phyloP scores from a whole-genome alignment of 2,797 vertebrate genomes.

The Tenualosa thibaudeaui region DNA sequence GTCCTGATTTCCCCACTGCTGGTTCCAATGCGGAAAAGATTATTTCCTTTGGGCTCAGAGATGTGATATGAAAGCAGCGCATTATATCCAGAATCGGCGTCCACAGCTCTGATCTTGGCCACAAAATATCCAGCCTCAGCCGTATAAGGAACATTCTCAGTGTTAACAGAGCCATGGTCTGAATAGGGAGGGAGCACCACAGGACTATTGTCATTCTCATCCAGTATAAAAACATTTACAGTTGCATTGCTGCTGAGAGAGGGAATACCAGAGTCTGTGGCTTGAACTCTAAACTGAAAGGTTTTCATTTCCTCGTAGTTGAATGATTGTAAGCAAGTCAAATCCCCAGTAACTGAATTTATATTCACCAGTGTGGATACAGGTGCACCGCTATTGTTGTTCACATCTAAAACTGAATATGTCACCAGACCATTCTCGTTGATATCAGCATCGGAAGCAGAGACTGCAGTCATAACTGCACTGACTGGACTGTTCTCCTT shows the following conservation, averaged over 20 bases:
- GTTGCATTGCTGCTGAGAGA: conserved; percentile 62
- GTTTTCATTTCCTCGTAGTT: conserved; percentile 59
- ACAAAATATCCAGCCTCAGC: conserved; percentile 68
- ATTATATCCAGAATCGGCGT: conserved; percentile 72
- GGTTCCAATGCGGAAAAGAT: conserved; percentile 65
- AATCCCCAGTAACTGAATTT: conserved; percentile 60
- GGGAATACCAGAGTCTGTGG: conserved; percentile 67
- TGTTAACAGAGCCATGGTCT: conserved; percentile 77
- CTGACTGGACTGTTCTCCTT: conserved; percentile 83
- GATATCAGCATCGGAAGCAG: conserved; percentile 79
- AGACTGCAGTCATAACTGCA: conserved; percentile 70
- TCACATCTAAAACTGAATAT: conserved; percentile 76
- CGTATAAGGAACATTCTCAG: conserved; percentile 77
- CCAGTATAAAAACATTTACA: conserved; percentile 61
- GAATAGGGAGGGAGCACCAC: conserved; percentile 73
- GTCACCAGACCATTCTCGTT: conserved; percentile 77
- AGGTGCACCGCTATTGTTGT: background rate
- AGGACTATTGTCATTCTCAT: conserved; percentile 68
- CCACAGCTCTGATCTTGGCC: no score
- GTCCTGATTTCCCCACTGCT: conserved; percentile 67
- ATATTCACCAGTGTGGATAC: conserved; percentile 54
- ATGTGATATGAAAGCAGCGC: conserved; percentile 67
- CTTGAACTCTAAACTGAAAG: conserved; percentile 61
- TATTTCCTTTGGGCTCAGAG: conserved; percentile 65
- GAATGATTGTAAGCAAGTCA: conserved; percentile 56